Conservation (phyloP, 2,888 invertebrate genomes). For the Crossocerus cetratus region DNA sequence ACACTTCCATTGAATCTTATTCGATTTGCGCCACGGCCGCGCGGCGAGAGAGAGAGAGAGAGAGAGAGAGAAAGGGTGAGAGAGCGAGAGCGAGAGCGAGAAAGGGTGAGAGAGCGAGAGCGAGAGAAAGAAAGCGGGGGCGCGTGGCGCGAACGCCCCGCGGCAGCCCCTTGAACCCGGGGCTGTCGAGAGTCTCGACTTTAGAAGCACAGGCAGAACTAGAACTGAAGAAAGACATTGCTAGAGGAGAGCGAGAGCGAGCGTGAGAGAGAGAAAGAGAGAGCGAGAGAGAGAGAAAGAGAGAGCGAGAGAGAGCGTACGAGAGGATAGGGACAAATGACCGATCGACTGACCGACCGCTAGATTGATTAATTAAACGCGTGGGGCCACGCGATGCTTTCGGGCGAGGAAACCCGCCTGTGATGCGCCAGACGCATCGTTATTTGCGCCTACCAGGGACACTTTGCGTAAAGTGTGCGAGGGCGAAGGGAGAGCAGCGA, state of each 20-base stretch:
- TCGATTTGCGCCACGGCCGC: slow-evolving; percentile 58
- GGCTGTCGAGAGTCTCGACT: slow-evolving; percentile 67
- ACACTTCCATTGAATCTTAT: slow-evolving; percentile 74
- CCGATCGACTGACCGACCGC: neutral
- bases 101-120: slow-evolving; percentile 15
- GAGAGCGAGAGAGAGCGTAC: slow-evolving; percentile 14
- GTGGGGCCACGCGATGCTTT: too few species aligned
- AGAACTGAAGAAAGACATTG: slow-evolving; percentile 60
- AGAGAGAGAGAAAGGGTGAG: slow-evolving; percentile 18
- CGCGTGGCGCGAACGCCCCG: slow-evolving; percentile 43
- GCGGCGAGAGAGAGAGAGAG: slow-evolving; percentile 15
- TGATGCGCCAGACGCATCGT: too few species aligned
- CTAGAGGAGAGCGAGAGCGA: slow-evolving; percentile 43
- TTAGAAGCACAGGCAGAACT: slow-evolving; percentile 63
- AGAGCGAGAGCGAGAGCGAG: slow-evolving; percentile 16
- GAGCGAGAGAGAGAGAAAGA: slow-evolving; percentile 32
- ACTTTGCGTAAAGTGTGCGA: too few species aligned
- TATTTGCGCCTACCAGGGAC: too few species aligned
- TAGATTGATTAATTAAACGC: too few species aligned
- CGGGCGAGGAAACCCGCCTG: too few species aligned
- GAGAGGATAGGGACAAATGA: neutral
- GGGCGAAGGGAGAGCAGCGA: too few species aligned
- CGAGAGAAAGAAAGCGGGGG: slow-evolving; percentile 11
- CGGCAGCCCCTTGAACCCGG: slow-evolving; percentile 48
- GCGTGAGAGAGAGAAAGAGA: slow-evolving; percentile 26